Percentiles rank a stretch among this genome's conserved stretches.
Conservation (phyloP, 2,797 vertebrate species). For the Jordanella pulchra region DNA sequence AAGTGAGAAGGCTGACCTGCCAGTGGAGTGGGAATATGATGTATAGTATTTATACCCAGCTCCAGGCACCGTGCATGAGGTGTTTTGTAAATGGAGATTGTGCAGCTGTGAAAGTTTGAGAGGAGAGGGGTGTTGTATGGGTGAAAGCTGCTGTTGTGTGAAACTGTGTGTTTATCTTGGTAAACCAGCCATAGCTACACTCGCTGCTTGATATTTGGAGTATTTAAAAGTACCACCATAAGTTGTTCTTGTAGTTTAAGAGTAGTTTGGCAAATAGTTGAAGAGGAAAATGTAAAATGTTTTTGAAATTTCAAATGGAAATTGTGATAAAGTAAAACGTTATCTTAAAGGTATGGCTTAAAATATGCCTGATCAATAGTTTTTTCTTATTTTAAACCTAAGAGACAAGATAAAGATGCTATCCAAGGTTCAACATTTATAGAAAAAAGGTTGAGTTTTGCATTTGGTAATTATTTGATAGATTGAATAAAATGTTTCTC, state of each 20-base stretch:
- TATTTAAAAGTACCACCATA: constrained; percentile 54
- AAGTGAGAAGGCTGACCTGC: constrained; percentile 70
- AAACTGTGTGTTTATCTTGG: constrained; percentile 64
- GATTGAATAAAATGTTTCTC: constrained; percentile 3
- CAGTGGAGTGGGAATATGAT: constrained; percentile 72
- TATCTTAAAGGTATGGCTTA: background rate
- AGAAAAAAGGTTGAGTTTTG: background rate
- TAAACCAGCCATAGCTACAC: constrained; percentile 66
- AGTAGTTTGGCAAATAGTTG: background rate
- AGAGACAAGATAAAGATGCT: background rate
- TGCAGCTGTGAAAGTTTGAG: constrained; percentile 70
- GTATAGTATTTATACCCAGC: constrained; percentile 72
- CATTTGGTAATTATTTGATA: background rate
- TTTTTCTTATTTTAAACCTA: background rate
- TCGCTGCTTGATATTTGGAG: constrained; percentile 66
- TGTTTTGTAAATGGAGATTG: constrained; percentile 71
- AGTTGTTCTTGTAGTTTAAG: constrained; percentile 14
- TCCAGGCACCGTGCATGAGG: constrained; percentile 51
- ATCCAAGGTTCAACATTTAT: too few relatives aligned
- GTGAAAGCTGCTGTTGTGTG: constrained; percentile 76
- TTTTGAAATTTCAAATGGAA: background rate
- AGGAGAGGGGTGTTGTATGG: constrained; percentile 59
- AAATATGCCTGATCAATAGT: background rate
- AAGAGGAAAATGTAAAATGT: constrained; percentile 1
- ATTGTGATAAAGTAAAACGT: background rate